A percentile compares a stretch with the other conserved stretches of the same genome.
phyloP scores from a whole-genome alignment of 2,113 vertebrate species.

The Epinephelus lanceolatus region DNA sequence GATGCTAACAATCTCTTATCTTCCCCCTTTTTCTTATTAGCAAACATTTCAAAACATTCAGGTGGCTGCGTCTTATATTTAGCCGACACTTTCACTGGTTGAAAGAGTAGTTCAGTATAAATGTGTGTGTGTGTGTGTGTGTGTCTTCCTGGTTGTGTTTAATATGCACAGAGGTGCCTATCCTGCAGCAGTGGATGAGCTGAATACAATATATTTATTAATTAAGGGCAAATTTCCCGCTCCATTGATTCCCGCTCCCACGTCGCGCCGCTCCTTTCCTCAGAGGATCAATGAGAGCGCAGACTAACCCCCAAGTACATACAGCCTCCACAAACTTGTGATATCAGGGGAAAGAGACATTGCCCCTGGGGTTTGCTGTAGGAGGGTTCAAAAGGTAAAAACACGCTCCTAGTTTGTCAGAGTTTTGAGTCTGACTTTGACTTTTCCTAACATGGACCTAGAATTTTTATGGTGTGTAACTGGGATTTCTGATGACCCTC shows the following conservation, averaged over 20 bases:
- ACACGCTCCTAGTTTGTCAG: neutral
- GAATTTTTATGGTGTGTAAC: too few species aligned
- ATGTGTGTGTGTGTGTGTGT: neutral
- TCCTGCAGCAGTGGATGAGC: constrained; percentile 19
- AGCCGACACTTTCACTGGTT: neutral
- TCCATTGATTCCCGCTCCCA: constrained; percentile 69
- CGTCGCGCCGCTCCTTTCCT: constrained; percentile 2
- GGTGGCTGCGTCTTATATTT: neutral
- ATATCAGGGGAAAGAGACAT: neutral
- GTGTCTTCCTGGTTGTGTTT: constrained; percentile 3
- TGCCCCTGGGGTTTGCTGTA: neutral
- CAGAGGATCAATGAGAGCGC: constrained; percentile 40
- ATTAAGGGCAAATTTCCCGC: constrained; percentile 70
- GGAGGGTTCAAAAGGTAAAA: neutral
- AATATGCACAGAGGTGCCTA: constrained; percentile 51
- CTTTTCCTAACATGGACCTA: too few species aligned
- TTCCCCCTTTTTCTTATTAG: too few species aligned
- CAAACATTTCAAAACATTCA: neutral
- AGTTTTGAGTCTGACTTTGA: neutral
- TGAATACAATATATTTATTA: constrained; percentile 70
- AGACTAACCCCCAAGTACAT: neutral
- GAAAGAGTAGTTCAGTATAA: neutral
- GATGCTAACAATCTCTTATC: too few species aligned
- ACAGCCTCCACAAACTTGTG: constrained; percentile 14
- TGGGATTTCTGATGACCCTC: too few species aligned